Evolutionary conservation across 37 sponge, comb jelly and placozoan species (phyloP).

Genomic region (Corticium candelabrum): DNA sequence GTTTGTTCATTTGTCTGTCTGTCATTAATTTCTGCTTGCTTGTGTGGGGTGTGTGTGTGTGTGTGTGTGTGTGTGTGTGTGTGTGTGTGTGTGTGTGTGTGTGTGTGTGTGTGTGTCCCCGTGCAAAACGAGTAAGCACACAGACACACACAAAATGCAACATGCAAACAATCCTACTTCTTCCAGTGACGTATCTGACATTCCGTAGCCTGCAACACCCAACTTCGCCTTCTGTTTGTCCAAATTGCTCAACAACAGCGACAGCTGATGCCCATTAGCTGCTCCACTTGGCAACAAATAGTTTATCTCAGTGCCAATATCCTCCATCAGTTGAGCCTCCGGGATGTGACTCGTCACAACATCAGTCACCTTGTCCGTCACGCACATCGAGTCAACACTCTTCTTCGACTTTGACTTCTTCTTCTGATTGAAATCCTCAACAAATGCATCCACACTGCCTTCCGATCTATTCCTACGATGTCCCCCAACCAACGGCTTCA

Average conservation of each 20-base stretch:
- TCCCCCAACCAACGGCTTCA: background rate
- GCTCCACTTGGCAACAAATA: constrained; percentile 45
- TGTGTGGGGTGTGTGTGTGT: too few species aligned
- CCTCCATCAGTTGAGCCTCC: constrained; percentile 38
- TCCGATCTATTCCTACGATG: too few species aligned
- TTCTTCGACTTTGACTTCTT: background rate
- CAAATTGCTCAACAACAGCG: background rate
- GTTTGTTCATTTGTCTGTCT: too few species aligned
- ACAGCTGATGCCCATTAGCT: background rate
- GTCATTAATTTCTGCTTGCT: too few species aligned
- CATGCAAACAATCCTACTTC: constrained; percentile 9
- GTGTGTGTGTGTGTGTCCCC: too few species aligned
- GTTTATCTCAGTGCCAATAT: constrained; percentile 49
- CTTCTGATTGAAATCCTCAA: background rate
- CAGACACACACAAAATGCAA: too few species aligned
- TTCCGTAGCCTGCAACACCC: constrained; percentile 12
- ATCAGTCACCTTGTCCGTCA: background rate
- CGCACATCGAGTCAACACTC: too few species aligned
- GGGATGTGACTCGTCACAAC: constrained; percentile 17
- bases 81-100: too few species aligned
- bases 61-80: too few species aligned
- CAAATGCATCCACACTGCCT: too few species aligned
- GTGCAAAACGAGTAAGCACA: too few species aligned
- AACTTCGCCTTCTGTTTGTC: constrained; percentile 1
- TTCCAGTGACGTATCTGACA: constrained; percentile 19